Conservation (phyloP, 2,113 vertebrate genomes). For the Tetrax tetrax region DNA sequence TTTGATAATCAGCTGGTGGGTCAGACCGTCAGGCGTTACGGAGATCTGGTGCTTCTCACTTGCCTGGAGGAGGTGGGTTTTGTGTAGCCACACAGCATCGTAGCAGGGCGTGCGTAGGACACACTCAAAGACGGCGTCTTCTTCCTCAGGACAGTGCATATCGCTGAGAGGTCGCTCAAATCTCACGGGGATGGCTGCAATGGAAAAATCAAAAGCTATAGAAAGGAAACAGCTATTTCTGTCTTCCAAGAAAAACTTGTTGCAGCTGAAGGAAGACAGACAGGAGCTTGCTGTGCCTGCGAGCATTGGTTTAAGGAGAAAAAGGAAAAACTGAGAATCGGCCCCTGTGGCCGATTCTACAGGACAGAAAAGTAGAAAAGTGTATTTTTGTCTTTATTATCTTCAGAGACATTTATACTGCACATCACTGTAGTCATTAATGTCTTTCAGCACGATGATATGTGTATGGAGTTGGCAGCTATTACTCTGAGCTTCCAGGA, state of each 20-base stretch:
- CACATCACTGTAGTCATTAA: neutral
- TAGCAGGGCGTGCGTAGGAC: conserved; percentile 75
- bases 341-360: neutral
- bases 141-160: conserved; percentile 69
- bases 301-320: neutral
- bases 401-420: neutral
- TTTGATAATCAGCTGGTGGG: conserved; percentile 80
- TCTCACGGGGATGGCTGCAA: conserved; percentile 76
- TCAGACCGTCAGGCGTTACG: conserved; percentile 78
- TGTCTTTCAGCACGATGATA: neutral
- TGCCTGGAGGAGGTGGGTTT: conserved; percentile 63
- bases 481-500: neutral
- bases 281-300: neutral
- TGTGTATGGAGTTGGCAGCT: neutral
- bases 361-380: neutral
- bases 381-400: neutral
- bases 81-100: conserved; percentile 77
- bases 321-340: neutral
- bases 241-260: neutral
- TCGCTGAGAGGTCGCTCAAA: conserved; percentile 77
- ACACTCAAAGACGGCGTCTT: conserved; percentile 78
- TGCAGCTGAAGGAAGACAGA: neutral
- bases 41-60: conserved; percentile 76
- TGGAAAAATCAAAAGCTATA: neutral
- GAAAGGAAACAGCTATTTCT: neutral